Conservation (phyloP, 2,113 vertebrate species). For the Erinaceus europaeus region DNA sequence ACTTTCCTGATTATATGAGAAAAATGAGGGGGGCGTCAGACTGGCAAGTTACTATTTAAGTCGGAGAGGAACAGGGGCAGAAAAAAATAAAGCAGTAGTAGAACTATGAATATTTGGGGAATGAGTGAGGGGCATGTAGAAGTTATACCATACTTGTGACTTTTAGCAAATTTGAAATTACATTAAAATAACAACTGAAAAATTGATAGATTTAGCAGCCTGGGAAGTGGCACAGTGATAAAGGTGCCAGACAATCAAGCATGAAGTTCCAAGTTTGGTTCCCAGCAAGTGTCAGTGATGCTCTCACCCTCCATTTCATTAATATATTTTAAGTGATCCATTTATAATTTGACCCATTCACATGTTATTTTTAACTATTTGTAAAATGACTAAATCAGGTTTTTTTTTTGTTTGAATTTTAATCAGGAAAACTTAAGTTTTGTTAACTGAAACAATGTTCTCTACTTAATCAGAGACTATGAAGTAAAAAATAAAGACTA, state of each 20-base stretch:
- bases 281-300: no score
- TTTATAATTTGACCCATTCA: no score
- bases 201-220: no score
- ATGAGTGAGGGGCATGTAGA: background rate
- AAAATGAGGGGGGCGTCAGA: background rate
- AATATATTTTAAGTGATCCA: no score
- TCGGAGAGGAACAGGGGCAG: background rate
- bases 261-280: no score
- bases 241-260: background rate
- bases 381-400: background rate
- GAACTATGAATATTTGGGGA: constrained; percentile 5
- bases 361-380: constrained; percentile 1
- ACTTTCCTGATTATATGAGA: constrained; percentile 18
- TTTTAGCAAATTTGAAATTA: constrained; percentile 36
- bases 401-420: constrained; percentile 10
- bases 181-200: constrained; percentile 7
- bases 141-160: background rate
- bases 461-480: constrained; percentile 28
- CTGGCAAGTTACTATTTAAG: constrained; percentile 8
- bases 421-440: constrained; percentile 8
- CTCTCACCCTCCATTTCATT: no score
- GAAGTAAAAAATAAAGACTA: constrained; percentile 36
- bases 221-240: background rate
- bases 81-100: constrained; percentile 1
- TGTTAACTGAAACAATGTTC: constrained; percentile 14